Evolutionary conservation across 1,140 invertebrate species (phyloP).

Genomic region (Stenopsyche tienmushanensis): DNA sequence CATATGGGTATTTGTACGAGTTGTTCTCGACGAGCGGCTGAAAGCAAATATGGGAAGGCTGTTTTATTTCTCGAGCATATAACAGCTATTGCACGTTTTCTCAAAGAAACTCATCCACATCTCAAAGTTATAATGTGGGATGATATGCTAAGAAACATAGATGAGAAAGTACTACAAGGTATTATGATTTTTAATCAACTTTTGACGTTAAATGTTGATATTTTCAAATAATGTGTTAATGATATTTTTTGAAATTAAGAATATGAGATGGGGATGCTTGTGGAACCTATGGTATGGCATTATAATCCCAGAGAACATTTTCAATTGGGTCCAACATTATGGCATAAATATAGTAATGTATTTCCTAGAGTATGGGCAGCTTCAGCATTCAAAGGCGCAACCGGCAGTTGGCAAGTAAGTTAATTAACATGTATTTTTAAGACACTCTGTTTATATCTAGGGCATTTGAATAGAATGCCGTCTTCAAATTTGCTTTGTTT

Average conservation of each 20-base stretch:
- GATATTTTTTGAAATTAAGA: no score
- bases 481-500: not conserved
- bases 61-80: conserved; percentile 75
- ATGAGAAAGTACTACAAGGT: conserved; percentile 65
- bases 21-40: conserved; percentile 62
- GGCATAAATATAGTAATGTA: conserved; percentile 77
- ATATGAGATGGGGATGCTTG: conserved; percentile 72
- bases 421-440: not conserved
- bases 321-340: conserved; percentile 50
- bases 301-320: conserved; percentile 67
- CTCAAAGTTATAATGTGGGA: conserved; percentile 90
- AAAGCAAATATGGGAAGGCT: conserved; percentile 47
- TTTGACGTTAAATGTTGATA: not conserved
- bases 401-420: conserved; percentile 56
- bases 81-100: conserved; percentile 63
- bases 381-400: conserved; percentile 61
- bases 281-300: conserved; percentile 88
- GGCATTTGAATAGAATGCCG: not conserved
- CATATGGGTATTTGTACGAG: conserved; percentile 77
- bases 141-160: conserved; percentile 86
- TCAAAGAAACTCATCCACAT: conserved; percentile 66
- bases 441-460: no score
- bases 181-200: conserved; percentile 18
- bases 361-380: conserved; percentile 84
- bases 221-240: not conserved